Evolutionary conservation across 2,888 invertebrate species (phyloP).

Genomic region (Rhagonycha fulva): DNA sequence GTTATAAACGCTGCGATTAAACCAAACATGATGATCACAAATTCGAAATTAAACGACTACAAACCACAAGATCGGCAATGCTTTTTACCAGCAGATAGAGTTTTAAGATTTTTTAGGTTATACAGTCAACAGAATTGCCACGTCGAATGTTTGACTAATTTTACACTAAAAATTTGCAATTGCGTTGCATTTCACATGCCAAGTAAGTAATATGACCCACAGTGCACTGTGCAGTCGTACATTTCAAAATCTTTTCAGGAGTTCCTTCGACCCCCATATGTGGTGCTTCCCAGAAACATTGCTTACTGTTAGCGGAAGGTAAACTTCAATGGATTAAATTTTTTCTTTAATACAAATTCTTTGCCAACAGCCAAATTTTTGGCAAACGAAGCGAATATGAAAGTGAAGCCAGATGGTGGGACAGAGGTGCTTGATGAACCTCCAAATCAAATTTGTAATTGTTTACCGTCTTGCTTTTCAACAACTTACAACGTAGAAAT

Average conservation of each 20-base stretch:
- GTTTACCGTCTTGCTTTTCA: neutral
- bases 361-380: neutral
- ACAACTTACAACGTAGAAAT: neutral
- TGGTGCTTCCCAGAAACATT: constrained; percentile 3
- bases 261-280: neutral
- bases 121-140: constrained; percentile 56
- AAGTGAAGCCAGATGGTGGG: neutral
- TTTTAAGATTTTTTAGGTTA: constrained; percentile 10
- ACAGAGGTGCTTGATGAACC: neutral
- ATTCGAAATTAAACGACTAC: constrained; percentile 3
- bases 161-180: constrained; percentile 6
- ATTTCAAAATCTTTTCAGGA: neutral
- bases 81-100: constrained; percentile 12
- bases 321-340: neutral
- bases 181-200: constrained; percentile 19
- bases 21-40: constrained; percentile 18
- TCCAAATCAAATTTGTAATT: constrained; percentile 2
- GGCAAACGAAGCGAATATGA: neutral
- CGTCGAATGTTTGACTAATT: constrained; percentile 61
- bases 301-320: neutral
- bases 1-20: constrained; percentile 54
- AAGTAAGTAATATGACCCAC: neutral
- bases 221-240: neutral
- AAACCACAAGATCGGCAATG: constrained; percentile 8
- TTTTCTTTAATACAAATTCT: neutral